Evolutionary conservation across 2,888 invertebrate species (phyloP).

Genomic region (Mycalesis mineus): DNA sequence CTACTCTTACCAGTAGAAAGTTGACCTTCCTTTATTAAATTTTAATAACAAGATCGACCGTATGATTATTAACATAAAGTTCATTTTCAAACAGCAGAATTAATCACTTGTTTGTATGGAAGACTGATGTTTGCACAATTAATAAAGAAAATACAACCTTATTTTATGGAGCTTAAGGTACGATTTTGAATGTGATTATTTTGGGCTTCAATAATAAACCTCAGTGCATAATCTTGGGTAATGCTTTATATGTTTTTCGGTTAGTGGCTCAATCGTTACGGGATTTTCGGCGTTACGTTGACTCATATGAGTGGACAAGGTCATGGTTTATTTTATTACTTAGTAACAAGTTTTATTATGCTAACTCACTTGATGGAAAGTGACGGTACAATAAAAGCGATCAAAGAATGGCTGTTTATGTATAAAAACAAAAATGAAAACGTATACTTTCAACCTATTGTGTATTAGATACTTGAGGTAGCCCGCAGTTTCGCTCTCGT

Average conservation of each 20-base stretch:
- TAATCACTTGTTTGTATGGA: not conserved
- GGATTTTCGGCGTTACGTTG: slow-evolving; percentile 26
- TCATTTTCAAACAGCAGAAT: slow-evolving; percentile 4
- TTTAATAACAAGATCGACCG: slow-evolving; percentile 4
- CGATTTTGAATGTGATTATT: slow-evolving; percentile 22
- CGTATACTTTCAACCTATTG: too few relatives aligned
- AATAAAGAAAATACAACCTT: not conserved
- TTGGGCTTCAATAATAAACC: slow-evolving; percentile 33
- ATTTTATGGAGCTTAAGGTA: not conserved
- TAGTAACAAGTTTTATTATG: too few relatives aligned
- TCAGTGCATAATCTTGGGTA: slow-evolving; percentile 47
- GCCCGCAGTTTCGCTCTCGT: too few relatives aligned
- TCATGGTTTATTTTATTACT: slow-evolving; percentile 6
- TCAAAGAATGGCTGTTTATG: too few relatives aligned
- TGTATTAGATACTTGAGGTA: too few relatives aligned
- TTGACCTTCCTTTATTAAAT: slow-evolving; percentile 31
- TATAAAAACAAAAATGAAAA: too few relatives aligned
- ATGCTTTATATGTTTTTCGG: slow-evolving; percentile 53
- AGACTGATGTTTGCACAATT: not conserved
- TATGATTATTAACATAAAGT: not conserved
- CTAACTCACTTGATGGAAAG: too few relatives aligned
- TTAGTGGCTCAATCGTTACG: slow-evolving; percentile 47
- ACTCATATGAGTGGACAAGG: slow-evolving; percentile 23
- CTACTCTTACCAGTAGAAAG: slow-evolving; percentile 39
- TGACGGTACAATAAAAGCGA: too few relatives aligned